phyloP scores from a whole-genome alignment of 2,113 vertebrate genomes.

The Pipra filicauda region DNA sequence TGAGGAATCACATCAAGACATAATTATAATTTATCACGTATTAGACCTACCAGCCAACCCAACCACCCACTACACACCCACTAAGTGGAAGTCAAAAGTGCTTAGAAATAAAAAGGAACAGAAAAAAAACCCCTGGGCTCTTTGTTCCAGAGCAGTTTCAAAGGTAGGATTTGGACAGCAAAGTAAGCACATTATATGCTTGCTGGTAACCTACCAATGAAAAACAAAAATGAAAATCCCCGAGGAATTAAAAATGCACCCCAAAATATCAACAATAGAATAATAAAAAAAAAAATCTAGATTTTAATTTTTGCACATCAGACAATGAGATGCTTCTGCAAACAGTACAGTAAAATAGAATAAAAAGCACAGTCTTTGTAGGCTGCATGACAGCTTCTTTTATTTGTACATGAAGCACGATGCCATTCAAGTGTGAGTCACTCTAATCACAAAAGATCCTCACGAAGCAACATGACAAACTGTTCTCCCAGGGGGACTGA shows the following conservation, averaged over 20 bases:
- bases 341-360: background rate
- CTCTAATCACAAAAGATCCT: constrained; percentile 74
- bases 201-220: background rate
- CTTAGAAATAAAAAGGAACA: background rate
- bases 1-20: background rate
- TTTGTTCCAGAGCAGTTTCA: background rate
- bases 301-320: background rate
- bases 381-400: constrained; percentile 26
- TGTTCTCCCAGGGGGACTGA: constrained; percentile 69
- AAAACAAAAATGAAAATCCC: background rate
- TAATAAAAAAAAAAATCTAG: background rate
- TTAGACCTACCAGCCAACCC: background rate
- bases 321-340: background rate
- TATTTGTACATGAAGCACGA: constrained; percentile 68
- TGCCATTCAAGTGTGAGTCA: constrained; percentile 84
- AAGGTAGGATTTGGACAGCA: background rate
- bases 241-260: background rate
- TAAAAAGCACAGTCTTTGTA: background rate
- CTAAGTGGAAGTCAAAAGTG: background rate
- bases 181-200: background rate
- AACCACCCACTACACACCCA: background rate
- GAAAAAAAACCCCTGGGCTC: background rate
- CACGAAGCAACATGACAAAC: constrained; percentile 77
- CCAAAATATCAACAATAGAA: background rate
- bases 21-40: background rate